A percentile compares a stretch with the other conserved stretches of the same genome.
These are phyloP conservation scores for Botia almorhae DNA, from an alignment of 2,797 vertebrate genomes.

Conservation along the genomic window DNA sequence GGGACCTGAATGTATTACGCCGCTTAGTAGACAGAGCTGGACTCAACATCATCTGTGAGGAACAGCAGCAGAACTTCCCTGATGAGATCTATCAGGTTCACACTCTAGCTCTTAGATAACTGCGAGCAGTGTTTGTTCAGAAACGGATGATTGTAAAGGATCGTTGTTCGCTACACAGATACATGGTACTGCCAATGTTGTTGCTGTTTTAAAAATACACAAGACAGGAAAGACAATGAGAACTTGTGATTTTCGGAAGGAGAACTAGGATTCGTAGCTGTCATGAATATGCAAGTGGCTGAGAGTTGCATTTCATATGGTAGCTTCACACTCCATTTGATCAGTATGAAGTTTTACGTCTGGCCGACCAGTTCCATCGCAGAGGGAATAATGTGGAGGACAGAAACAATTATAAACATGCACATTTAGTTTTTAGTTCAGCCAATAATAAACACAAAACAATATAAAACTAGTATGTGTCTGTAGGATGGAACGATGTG, in stretches of 20 bases:
- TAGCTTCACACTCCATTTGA: constrained; percentile 13
- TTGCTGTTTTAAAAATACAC: neutral
- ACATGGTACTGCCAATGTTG: constrained; percentile 16
- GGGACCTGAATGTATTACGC: constrained; percentile 84
- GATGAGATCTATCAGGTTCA: constrained; percentile 96
- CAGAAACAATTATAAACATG: constrained; percentile 3
- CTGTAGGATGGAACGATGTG: neutral
- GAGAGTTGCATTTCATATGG: constrained; percentile 8
- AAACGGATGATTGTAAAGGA: neutral
- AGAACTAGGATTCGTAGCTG: neutral
- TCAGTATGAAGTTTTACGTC: neutral
- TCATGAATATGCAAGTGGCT: neutral
- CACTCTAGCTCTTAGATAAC: constrained; percentile 90
- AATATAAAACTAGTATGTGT: constrained; percentile 8
- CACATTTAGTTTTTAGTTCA: no score
- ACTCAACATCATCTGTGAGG: constrained; percentile 83
- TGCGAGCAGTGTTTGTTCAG: neutral
- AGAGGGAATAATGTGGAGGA: neutral
- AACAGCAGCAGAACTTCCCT: constrained; percentile 91
- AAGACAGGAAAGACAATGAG: neutral
- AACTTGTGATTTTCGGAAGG: constrained; percentile 12
- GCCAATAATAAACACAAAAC: neutral
- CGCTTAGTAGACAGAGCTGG: constrained; percentile 81
- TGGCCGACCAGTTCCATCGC: neutral
- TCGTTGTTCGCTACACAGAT: constrained; percentile 9